These are phyloP conservation scores for Sylvilagus floridanus DNA, from an alignment of 2,797 vertebrate species.

Conservation along the genomic window DNA sequence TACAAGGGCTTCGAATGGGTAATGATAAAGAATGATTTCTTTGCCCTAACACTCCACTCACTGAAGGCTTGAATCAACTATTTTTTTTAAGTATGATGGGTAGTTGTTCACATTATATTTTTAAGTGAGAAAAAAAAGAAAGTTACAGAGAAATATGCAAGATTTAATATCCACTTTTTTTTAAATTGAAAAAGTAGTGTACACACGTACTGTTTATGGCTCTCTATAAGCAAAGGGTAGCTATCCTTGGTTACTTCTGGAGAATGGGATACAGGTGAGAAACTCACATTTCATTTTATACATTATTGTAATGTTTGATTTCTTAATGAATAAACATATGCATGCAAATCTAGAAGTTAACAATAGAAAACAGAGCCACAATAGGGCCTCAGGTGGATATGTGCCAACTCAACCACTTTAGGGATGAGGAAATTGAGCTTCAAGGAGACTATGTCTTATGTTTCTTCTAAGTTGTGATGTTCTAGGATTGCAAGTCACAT, in stretches of 20 bases:
- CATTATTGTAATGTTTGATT: conserved; percentile 1
- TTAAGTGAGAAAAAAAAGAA: neutral
- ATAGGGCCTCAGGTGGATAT: neutral
- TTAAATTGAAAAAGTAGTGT: neutral
- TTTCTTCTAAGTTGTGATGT: neutral
- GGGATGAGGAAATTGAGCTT: neutral
- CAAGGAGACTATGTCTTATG: neutral
- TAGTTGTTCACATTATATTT: conserved; percentile 32
- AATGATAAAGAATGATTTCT: neutral
- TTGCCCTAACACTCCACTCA: neutral
- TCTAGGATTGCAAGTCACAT: neutral
- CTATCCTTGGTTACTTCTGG: neutral
- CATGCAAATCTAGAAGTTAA: neutral
- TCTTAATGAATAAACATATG: conserved; percentile 5
- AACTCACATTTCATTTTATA: neutral
- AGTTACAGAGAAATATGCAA: conserved; percentile 40
- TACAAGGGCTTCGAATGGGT: conserved; percentile 5
- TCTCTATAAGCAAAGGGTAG: conserved; percentile 19
- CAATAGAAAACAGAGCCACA: neutral
- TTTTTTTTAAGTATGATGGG: neutral
- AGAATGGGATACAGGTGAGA: neutral
- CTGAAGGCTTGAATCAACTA: neutral
- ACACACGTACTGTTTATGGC: neutral
- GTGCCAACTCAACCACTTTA: neutral
- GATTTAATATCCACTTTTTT: neutral